Evolutionary conservation across 2,113 vertebrate genomes (phyloP), one percentile per base, ranked within the genome.

Genomic region (Brachyistius frenatus): DNA sequence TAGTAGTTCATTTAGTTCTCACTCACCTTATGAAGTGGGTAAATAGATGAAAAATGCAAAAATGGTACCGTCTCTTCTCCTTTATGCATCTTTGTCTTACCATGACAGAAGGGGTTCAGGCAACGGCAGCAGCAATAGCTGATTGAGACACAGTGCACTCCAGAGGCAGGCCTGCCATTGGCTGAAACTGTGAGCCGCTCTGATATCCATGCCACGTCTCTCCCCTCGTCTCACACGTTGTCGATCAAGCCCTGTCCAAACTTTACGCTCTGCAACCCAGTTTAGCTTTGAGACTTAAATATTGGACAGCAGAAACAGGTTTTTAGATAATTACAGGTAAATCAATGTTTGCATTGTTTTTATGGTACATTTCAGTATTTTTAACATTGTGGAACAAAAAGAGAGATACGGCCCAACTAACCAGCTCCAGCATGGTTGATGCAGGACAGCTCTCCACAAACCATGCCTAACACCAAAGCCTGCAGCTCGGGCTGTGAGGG

Each of bases 131-230:
- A 93, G 86, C 14, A 99, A 87, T 4, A 99, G 93, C 90, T 97
- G 96, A 90, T 98, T 98, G 73, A 99, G 95, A 78, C 95, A 94
- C 46, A 96, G 46, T 46, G 93, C 94, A 75, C 94, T 96, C 94
- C 96, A 96, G 71, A 99, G 92, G 71, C 97, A 98, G 81, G 96
- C 95, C 86, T 98, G 98, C 98, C 98, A 99, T 78, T 99, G 97
- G 92, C 96, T 96, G 75, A 97, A 95, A 78, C 91, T 31, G 70
- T 99, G 97, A 54, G 96, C 94, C 13, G 86, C 90, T 39, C 93
- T 95, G 46, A 96, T 23, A 47, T 97, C 94, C 35, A 97, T 68
- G 4, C 84, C 84, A 0, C 76, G n/a, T 30, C 78, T 87, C 23
- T 90, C 86, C 9, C 36, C 23, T 0, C 82, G 73, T 60, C 84